These are phyloP conservation scores for Triplophysa rosa DNA, from an alignment of 2,113 vertebrate genomes.

Conservation along the genomic window DNA sequence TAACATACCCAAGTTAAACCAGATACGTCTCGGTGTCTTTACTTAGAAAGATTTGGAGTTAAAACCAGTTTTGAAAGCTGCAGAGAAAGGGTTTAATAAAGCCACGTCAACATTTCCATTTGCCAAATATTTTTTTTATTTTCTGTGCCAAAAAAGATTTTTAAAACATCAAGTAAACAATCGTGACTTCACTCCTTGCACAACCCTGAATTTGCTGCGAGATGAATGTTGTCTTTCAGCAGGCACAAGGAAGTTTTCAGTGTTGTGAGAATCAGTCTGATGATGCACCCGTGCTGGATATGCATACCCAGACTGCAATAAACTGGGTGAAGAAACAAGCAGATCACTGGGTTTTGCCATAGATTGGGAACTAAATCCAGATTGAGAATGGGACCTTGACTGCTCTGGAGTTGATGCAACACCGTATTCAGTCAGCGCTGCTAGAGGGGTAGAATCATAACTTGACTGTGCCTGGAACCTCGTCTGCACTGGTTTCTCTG, in stretches of 20 bases:
- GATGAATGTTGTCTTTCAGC: no score
- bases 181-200: neutral
- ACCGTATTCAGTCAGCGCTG: neutral
- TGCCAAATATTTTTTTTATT: no score
- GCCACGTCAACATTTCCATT: no score
- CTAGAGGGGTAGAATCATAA: neutral
- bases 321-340: no score
- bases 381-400: neutral
- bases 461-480: neutral
- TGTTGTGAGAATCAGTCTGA: neutral
- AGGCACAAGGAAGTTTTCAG: no score
- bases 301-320: neutral
- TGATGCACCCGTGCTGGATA: neutral
- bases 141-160: no score
- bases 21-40: no score
- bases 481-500: neutral
- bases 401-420: neutral
- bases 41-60: no score
- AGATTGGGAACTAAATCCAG: neutral
- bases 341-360: neutral
- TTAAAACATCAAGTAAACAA: neutral
- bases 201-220: no score
- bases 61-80: no score
- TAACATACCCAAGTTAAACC: no score
- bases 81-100: no score